Percentiles rank a stretch among this genome's conserved stretches.
phyloP scores from a whole-genome alignment of 2,888 invertebrate genomes.

The Ectemnius cavifrons region DNA sequence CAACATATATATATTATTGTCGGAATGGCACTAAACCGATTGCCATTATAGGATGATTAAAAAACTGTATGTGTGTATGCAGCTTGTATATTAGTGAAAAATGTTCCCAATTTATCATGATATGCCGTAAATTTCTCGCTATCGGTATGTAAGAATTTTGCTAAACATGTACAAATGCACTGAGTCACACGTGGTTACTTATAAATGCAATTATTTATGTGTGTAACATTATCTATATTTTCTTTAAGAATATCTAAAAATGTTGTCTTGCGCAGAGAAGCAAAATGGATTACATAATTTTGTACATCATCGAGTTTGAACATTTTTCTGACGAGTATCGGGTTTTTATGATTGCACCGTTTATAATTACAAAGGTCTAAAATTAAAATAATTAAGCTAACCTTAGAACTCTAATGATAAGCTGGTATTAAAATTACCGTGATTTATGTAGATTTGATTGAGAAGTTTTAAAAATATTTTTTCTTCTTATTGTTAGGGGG shows the following conservation, averaged over 20 bases:
- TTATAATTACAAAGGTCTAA: slow-evolving; percentile 71
- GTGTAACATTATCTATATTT: slow-evolving; percentile 71
- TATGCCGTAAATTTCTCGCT: slow-evolving; percentile 63
- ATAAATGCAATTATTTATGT: slow-evolving; percentile 69
- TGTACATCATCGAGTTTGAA: slow-evolving; percentile 71
- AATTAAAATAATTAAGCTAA: slow-evolving; percentile 67
- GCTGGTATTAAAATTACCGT: slow-evolving; percentile 72
- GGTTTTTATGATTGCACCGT: slow-evolving; percentile 75
- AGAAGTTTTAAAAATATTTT: slow-evolving; percentile 65
- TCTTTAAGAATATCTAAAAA: slow-evolving; percentile 70
- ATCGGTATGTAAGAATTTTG: slow-evolving; percentile 60
- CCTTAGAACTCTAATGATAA: slow-evolving; percentile 61
- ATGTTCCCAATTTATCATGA: slow-evolving; percentile 66
- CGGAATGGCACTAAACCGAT: slow-evolving; percentile 47
- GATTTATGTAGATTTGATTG: slow-evolving; percentile 62
- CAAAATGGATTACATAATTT: slow-evolving; percentile 68
- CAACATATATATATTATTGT: slow-evolving; percentile 52
- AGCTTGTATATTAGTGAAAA: slow-evolving; percentile 70
- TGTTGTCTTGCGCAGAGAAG: slow-evolving; percentile 68
- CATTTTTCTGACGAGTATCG: slow-evolving; percentile 61
- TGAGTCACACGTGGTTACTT: slow-evolving; percentile 70
- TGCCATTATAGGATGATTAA: slow-evolving; percentile 56
- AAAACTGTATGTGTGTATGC: slow-evolving; percentile 57
- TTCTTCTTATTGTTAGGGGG: slow-evolving; percentile 53
- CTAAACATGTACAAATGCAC: slow-evolving; percentile 71